phyloP scores from a whole-genome alignment of 1,140 invertebrate genomes.

The Rhyacophila brunnea region DNA sequence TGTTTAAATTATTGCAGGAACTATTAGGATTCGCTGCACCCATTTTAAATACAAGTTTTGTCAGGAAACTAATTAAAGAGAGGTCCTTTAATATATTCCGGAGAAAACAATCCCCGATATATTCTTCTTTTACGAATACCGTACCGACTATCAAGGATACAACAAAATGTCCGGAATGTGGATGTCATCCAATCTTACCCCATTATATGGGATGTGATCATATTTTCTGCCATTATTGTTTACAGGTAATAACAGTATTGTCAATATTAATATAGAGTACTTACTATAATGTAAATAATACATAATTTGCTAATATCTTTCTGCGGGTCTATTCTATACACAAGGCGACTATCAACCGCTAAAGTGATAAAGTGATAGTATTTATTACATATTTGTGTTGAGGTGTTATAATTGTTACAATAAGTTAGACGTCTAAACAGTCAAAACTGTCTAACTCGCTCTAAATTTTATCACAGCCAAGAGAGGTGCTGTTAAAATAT shows the following conservation, averaged over 20 bases:
- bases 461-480: too few species aligned
- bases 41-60: constrained; percentile 18
- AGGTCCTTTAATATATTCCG: constrained; percentile 24
- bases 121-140: constrained; percentile 22
- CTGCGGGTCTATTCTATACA: too few species aligned
- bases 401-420: too few species aligned
- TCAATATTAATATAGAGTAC: too few species aligned
- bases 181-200: constrained; percentile 43
- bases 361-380: too few species aligned
- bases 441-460: too few species aligned
- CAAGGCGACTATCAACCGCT: too few species aligned
- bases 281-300: too few species aligned
- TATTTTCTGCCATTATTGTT: constrained; percentile 49
- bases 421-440: too few species aligned
- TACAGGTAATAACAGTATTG: constrained; percentile 46
- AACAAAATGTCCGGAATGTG: constrained; percentile 46
- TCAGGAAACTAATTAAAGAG: constrained; percentile 25
- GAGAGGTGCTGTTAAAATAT: too few species aligned
- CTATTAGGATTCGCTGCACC: constrained; percentile 27
- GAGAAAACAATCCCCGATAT: constrained; percentile 1
- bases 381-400: too few species aligned
- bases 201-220: constrained; percentile 49
- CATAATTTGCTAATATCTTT: too few species aligned
- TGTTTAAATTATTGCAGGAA: constrained; percentile 28
- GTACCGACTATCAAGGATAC: constrained; percentile 35